Conservation (phyloP, 2,888 invertebrate species). For the Caenorhabditis zanzibari region DNA sequence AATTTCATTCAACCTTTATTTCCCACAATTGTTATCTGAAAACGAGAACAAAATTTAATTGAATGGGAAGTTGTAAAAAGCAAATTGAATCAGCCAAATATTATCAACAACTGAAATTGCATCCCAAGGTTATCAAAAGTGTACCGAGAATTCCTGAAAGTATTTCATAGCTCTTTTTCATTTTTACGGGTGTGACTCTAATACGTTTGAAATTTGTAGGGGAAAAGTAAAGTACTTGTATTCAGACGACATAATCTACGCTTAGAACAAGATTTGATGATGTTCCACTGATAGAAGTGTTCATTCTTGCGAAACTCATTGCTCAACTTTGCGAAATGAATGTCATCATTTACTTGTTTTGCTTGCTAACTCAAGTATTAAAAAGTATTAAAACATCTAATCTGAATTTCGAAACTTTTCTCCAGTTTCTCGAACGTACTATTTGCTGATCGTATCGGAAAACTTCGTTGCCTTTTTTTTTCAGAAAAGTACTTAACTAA, state of each 20-base stretch:
- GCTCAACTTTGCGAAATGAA: slow-evolving; percentile 6
- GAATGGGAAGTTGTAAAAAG: slow-evolving; percentile 9
- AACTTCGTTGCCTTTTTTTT: too few relatives aligned
- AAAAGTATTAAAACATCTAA: neutral
- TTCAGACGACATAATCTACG: neutral
- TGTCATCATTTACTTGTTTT: neutral
- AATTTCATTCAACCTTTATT: slow-evolving; percentile 5
- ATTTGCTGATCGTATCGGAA: too few relatives aligned
- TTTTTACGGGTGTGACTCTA: too few relatives aligned
- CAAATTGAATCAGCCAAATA: slow-evolving; percentile 5
- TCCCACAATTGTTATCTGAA: slow-evolving; percentile 1
- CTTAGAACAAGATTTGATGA: slow-evolving; percentile 2
- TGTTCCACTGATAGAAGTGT: neutral
- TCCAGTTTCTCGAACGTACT: too few relatives aligned
- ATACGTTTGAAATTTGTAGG: neutral
- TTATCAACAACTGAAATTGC: neutral
- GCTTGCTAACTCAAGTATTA: neutral
- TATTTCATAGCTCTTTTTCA: neutral
- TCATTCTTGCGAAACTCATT: slow-evolving; percentile 4
- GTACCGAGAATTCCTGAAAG: neutral
- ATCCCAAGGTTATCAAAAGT: neutral
- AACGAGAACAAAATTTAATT: neutral
- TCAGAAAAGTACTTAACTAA: too few relatives aligned
- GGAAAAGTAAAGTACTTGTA: neutral
- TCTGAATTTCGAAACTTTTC: neutral